Evolutionary conservation across 2,888 invertebrate genomes (phyloP).

Genomic region (Teinopalpus imperialis): DNA sequence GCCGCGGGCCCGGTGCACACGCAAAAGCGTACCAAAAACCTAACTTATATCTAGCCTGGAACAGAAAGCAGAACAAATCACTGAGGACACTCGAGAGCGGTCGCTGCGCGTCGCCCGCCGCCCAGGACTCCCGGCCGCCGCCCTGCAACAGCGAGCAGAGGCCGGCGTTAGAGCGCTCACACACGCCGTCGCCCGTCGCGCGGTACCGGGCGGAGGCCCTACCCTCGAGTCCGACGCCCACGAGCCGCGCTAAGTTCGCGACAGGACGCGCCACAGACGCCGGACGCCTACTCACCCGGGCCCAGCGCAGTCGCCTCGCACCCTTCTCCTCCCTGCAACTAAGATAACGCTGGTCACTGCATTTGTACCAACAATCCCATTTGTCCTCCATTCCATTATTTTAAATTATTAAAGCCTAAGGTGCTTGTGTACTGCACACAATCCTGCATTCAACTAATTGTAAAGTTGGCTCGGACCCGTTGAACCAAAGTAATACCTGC

Average conservation of each 20-base stretch:
- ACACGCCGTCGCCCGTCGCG: slow-evolving; percentile 85
- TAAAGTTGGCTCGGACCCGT: too few species aligned
- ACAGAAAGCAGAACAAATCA: slow-evolving; percentile 80
- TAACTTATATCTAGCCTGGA: slow-evolving; percentile 79
- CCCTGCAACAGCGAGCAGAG: slow-evolving; percentile 68
- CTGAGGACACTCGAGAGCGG: slow-evolving; percentile 49
- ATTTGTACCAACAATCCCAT: too few species aligned
- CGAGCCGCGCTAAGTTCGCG: too few species aligned
- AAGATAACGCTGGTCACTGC: slow-evolving; percentile 20
- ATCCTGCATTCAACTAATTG: too few species aligned
- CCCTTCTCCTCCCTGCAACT: slow-evolving; percentile 27
- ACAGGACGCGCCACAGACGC: background rate
- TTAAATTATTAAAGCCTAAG: too few species aligned
- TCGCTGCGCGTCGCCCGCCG: slow-evolving; percentile 80
- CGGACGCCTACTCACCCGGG: slow-evolving; percentile 13
- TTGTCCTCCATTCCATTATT: too few species aligned
- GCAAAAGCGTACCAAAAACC: slow-evolving; percentile 56
- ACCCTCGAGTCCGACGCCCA: slow-evolving; percentile 90
- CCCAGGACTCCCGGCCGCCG: slow-evolving; percentile 35
- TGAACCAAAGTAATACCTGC: too few species aligned
- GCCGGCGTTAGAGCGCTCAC: slow-evolving; percentile 82
- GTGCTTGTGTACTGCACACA: too few species aligned
- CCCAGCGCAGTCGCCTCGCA: slow-evolving; percentile 16
- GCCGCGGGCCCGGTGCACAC: slow-evolving; percentile 44
- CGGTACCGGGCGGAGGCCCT: slow-evolving; percentile 90